Percentiles rank a stretch among this genome's conserved stretches.
phyloP scores from a whole-genome alignment of 2,888 invertebrate species.

The Dione juno region DNA sequence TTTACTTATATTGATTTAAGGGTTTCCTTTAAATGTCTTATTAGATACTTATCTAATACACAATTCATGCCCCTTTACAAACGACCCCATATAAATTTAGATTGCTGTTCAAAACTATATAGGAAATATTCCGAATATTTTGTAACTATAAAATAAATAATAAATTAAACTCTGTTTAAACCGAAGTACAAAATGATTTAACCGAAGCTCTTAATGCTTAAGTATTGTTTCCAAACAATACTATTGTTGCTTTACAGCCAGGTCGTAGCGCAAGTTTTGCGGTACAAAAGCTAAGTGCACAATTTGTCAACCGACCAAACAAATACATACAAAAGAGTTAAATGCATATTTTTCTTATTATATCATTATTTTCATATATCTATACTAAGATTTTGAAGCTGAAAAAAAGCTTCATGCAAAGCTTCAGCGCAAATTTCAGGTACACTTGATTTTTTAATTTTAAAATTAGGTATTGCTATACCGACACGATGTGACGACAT shows the following conservation, averaged over 20 bases:
- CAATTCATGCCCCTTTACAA: no score
- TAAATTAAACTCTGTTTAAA: conserved; percentile 2
- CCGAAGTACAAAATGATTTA: conserved; percentile 15
- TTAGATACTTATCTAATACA: no score
- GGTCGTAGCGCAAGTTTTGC: conserved; percentile 22
- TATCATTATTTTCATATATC: neutral
- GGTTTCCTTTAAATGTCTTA: no score
- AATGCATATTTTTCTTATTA: neutral
- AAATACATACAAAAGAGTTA: conserved; percentile 5
- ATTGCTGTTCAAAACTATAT: neutral
- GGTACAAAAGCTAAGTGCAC: conserved; percentile 15
- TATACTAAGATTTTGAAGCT: no score
- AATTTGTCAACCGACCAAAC: conserved; percentile 7
- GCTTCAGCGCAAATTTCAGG: no score
- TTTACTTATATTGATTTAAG: no score
- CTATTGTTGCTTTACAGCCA: conserved; percentile 21
- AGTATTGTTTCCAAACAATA: conserved; percentile 24
- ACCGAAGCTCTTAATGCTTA: conserved; percentile 15
- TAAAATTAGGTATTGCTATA: no score
- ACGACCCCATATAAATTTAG: no score
- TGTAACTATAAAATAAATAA: neutral
- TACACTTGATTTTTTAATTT: no score
- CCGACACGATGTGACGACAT: no score
- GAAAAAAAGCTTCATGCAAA: no score
- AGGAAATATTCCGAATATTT: neutral